These are phyloP conservation scores for Aspidiotus destructor DNA, from an alignment of 2,888 invertebrate species.

Conservation along the genomic window DNA sequence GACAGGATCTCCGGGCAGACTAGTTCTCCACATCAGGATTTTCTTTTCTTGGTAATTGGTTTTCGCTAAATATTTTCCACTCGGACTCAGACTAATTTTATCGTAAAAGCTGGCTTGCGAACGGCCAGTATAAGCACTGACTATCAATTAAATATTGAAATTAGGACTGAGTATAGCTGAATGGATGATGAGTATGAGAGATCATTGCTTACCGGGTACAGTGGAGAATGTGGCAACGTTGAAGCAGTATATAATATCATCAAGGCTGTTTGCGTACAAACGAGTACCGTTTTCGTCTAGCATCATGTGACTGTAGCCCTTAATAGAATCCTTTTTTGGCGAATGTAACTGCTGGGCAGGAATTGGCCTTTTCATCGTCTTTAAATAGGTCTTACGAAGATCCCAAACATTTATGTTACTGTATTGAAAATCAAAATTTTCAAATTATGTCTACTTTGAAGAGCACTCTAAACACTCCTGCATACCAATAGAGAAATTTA, in stretches of 20 bases:
- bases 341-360: constrained; percentile 66
- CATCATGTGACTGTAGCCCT: constrained; percentile 67
- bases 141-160: constrained; percentile 39
- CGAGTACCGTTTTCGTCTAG: constrained; percentile 59
- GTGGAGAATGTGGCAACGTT: constrained; percentile 61
- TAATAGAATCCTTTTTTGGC: constrained; percentile 57
- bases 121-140: constrained; percentile 53
- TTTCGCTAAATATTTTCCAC: constrained; percentile 69
- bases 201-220: constrained; percentile 48
- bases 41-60: constrained; percentile 72
- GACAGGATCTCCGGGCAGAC: constrained; percentile 46
- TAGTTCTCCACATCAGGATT: constrained; percentile 76
- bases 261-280: constrained; percentile 79
- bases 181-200: too few species aligned
- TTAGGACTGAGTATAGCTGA: constrained; percentile 33
- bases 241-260: constrained; percentile 74
- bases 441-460: too few species aligned
- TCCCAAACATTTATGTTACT: constrained; percentile 78
- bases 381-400: constrained; percentile 66
- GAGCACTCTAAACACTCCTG: too few species aligned
- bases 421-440: constrained; percentile 18
- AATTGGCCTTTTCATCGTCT: constrained; percentile 52
- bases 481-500: too few species aligned
- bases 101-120: constrained; percentile 74
- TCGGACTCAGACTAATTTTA: constrained; percentile 69